phyloP scores from a whole-genome alignment of 2,113 vertebrate species.

The Tupaia chinensis region DNA sequence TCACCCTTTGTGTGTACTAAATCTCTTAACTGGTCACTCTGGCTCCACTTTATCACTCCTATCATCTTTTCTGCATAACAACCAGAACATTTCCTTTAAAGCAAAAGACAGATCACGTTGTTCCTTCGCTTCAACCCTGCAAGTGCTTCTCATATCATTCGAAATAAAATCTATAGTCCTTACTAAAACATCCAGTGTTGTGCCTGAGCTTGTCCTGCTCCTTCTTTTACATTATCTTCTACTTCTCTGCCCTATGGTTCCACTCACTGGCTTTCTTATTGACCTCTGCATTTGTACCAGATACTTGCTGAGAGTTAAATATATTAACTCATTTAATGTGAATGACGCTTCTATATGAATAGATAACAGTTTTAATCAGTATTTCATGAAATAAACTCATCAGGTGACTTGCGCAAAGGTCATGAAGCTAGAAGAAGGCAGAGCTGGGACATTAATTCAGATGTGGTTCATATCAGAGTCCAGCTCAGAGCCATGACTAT shows the following conservation, averaged over 20 bases:
- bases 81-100: not conserved
- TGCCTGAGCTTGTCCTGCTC: not conserved
- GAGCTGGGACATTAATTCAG: not conserved
- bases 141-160: not conserved
- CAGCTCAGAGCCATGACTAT: not conserved
- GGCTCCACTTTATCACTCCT: not conserved
- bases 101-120: not conserved
- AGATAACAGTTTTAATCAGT: not conserved
- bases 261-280: not conserved
- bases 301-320: not conserved
- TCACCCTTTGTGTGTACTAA: not conserved
- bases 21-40: not conserved
- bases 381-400: constrained; percentile 31
- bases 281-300: not conserved
- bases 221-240: not conserved
- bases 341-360: not conserved
- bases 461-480: not conserved
- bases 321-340: not conserved
- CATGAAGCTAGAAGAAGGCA: not conserved
- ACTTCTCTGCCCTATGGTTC: not conserved
- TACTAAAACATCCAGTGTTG: not conserved
- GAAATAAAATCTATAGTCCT: not conserved
- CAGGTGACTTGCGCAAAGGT: not conserved
- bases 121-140: not conserved
- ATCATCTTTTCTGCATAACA: not conserved